Base-by-base conservation (phyloP, 2,888 invertebrate genomes). In the Marronus borbonicus region DNA sequence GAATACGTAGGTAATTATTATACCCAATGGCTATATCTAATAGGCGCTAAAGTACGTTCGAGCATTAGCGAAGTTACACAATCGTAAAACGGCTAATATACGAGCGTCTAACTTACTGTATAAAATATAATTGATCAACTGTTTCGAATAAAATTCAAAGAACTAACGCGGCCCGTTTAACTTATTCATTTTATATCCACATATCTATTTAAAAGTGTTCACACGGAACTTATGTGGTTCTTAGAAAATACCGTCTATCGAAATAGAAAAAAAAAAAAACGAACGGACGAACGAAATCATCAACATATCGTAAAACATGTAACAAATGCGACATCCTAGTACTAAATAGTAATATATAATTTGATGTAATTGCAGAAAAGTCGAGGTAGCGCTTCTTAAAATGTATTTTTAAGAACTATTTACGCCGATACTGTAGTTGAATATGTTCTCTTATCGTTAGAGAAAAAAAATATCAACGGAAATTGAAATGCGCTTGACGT, bases 101-200 rank as follows among this genome's bases (percentile, higher is more conserved):
- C 62, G 62, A 62, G 10, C 12, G n/a, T 49, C 66, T 17, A 17
- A 14, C n/a, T 49, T 14, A 49, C 20, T 20, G 44, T 66, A 66
- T 49, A 24, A 49, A 49, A 66, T 31, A 66, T 44, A 66, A 66
- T 66, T 49, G 24, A 66, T 49, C 66, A 49, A 44, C 66, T 66
- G 66, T 20, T 66, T 49, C 66, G 12, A 44, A 66, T 66, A 66
- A 66, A 66, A 66, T 66, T 31, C 17, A 49, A 66, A 49, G 24
- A 49, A 65, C n/a, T 49, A 44, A 7, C 10, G 10, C 39, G 12
- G 12, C 1, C 2, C 44, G 17, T 44, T 44, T 44, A 4, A 49
- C 12, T 44, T 44, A 39, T 24, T 28, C 14, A 24, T 28, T 62
- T 31, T n/a, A 62, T 28, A 55, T n/a, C 62, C 28, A 14, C 12